Percentiles rank a stretch among this genome's conserved stretches.
phyloP scores from a whole-genome alignment of 1,140 invertebrate species.

The Drosophila pseudoananassae region DNA sequence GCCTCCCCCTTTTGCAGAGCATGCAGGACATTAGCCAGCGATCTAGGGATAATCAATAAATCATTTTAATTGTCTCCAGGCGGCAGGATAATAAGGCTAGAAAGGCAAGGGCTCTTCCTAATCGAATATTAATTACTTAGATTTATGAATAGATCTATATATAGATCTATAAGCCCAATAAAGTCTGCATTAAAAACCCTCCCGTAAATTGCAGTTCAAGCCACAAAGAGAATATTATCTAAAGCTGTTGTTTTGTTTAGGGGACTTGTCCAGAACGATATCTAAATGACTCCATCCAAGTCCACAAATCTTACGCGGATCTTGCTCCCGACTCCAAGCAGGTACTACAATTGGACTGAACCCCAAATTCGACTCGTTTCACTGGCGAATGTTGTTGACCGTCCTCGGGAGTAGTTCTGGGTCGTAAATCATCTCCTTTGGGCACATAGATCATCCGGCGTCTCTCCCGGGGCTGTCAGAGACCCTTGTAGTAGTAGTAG shows the following conservation, averaged over 20 bases:
- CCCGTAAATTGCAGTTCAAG: too few relatives aligned
- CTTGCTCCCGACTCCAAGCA: conserved; percentile 12
- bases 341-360: too few relatives aligned
- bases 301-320: conserved; percentile 20
- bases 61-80: conserved; percentile 65
- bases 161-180: too few relatives aligned
- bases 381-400: neutral
- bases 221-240: too few relatives aligned
- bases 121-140: too few relatives aligned
- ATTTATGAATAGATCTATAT: too few relatives aligned
- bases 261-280: conserved; percentile 3
- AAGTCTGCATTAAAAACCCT: too few relatives aligned
- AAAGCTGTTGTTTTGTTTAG: neutral
- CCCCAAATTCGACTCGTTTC: conserved; percentile 2
- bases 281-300: conserved; percentile 16
- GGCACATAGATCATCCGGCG: conserved; percentile 28
- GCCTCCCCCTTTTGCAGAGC: neutral
- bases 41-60: conserved; percentile 63
- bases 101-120: too few relatives aligned
- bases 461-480: neutral
- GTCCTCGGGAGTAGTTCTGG: neutral
- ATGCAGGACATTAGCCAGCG: conserved; percentile 24
- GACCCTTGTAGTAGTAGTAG: neutral
- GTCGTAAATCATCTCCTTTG: conserved; percentile 35
- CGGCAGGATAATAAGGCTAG: neutral